Conservation (phyloP, 2,797 vertebrate genomes). For the Hydrolagus colliei region DNA sequence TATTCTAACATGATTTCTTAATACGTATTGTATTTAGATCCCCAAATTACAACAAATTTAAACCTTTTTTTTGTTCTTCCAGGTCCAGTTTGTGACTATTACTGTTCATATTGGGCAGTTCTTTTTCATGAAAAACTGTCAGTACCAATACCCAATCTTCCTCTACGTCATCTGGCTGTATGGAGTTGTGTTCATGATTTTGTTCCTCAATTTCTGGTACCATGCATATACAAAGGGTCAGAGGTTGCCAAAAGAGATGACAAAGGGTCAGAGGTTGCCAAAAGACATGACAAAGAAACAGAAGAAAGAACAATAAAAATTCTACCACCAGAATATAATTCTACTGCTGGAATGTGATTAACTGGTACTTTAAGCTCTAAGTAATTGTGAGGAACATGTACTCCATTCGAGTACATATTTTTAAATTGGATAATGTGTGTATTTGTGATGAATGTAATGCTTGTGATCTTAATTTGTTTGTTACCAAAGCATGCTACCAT, state of each 20-base stretch:
- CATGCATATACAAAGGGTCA: constrained; percentile 91
- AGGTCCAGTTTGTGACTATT: constrained; percentile 83
- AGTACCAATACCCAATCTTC: constrained; percentile 82
- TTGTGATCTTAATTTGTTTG: not conserved
- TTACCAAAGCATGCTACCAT: not conserved
- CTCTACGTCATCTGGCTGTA: constrained; percentile 80
- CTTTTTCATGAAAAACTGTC: constrained; percentile 81
- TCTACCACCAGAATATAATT: too few species aligned
- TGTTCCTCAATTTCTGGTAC: constrained; percentile 96
- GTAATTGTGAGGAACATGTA: not conserved
- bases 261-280: constrained; percentile 83
- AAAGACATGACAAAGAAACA: not conserved
- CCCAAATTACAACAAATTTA: not conserved
- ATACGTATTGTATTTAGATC: too few species aligned
- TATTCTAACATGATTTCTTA: too few species aligned
- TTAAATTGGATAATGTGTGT: not conserved
- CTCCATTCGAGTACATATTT: not conserved
- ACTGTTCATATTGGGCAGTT: constrained; percentile 81
- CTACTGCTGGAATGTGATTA: not conserved
- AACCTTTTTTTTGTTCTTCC: constrained; percentile 32
- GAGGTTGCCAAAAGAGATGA: constrained; percentile 74
- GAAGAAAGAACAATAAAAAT: constrained; percentile 20
- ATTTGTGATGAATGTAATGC: not conserved
- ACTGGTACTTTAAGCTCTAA: not conserved
- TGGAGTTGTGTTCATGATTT: constrained; percentile 74